phyloP scores from a whole-genome alignment of 1,140 invertebrate genomes.

The Zaprionus vittiger region DNA sequence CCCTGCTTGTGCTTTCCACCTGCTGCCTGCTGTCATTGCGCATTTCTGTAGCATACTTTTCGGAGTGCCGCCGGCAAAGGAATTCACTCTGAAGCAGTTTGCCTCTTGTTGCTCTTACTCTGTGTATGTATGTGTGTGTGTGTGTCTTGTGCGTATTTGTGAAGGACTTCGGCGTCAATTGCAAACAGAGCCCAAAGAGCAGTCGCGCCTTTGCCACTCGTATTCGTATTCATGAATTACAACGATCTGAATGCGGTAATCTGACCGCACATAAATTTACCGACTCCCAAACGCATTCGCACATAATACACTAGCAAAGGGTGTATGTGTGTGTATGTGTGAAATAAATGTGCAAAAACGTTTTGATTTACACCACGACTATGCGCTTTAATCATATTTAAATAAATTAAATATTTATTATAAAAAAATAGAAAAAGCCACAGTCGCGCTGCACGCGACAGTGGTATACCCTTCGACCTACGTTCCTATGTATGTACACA shows the following conservation, averaged over 20 bases:
- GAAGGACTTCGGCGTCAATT: slow-evolving; percentile 9
- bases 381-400: slow-evolving; percentile 75
- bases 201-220: slow-evolving; percentile 7
- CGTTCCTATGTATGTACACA: too few relatives aligned
- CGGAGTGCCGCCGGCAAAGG: slow-evolving; percentile 58
- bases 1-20: not conserved
- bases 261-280: slow-evolving; percentile 77
- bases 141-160: slow-evolving; percentile 19
- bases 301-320: slow-evolving; percentile 52
- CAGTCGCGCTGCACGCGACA: too few relatives aligned
- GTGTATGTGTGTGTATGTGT: not conserved
- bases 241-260: slow-evolving; percentile 67
- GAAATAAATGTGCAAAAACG: slow-evolving; percentile 72
- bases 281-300: slow-evolving; percentile 53
- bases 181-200: slow-evolving; percentile 18
- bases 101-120: slow-evolving; percentile 5
- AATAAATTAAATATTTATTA: slow-evolving; percentile 81
- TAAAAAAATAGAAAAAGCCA: too few relatives aligned
- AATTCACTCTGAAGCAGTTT: slow-evolving; percentile 42
- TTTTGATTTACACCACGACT: slow-evolving; percentile 69
- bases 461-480: too few relatives aligned
- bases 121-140: not conserved
- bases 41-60: slow-evolving; percentile 77
- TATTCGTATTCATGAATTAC: slow-evolving; percentile 57
- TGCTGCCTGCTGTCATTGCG: slow-evolving; percentile 54